Conservation (phyloP, 2,797 vertebrate genomes). For the Syndactyla subalaris region DNA sequence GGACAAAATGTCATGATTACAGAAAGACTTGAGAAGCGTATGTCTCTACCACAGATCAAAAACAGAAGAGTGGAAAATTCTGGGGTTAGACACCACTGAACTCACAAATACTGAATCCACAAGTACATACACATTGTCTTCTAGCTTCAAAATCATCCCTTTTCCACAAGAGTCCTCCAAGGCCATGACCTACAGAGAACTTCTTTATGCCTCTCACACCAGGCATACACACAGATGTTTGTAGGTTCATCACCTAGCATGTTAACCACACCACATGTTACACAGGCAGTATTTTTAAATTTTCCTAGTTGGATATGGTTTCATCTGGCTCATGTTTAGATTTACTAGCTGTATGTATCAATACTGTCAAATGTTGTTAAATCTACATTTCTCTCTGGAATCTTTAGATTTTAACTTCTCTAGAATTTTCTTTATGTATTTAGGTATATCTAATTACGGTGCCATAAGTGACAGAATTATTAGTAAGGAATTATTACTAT, state of each 20-base stretch:
- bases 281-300: not conserved
- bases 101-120: not conserved
- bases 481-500: not conserved
- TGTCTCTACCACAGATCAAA: not conserved
- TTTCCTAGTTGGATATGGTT: not conserved
- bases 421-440: not conserved
- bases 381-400: not conserved
- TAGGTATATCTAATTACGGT: not conserved
- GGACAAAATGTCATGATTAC: not conserved
- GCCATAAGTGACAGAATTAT: not conserved
- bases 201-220: not conserved
- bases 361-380: not conserved
- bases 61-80: not conserved
- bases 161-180: not conserved
- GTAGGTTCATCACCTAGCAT: not conserved
- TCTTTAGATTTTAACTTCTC: not conserved
- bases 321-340: not conserved
- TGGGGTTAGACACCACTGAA: not conserved
- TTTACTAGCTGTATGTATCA: not conserved
- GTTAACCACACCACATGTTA: not conserved
- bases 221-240: not conserved
- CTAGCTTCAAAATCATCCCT: not conserved
- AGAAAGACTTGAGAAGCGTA: not conserved
- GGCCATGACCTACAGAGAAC: not conserved
- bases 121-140: rapidly evolving